Evolutionary conservation across 2,797 vertebrate genomes (phyloP).

Genomic region (Thamnophis elegans): DNA sequence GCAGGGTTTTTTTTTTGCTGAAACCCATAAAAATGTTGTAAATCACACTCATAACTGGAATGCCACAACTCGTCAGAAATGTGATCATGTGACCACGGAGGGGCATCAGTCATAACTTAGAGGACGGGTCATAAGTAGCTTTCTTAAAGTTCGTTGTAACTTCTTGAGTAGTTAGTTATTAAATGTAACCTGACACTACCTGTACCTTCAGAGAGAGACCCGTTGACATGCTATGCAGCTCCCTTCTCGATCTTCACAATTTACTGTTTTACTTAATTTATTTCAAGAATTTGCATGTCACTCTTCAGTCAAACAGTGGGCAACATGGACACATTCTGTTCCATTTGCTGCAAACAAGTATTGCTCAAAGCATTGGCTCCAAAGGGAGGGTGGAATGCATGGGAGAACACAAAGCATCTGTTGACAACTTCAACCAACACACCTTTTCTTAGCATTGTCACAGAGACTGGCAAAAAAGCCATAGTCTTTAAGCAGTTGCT

Average conservation of each 20-base stretch:
- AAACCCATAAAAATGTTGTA: background rate
- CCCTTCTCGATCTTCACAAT: background rate
- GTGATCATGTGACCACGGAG: background rate
- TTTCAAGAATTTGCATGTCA: background rate
- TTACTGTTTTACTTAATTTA: background rate
- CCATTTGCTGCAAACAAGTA: background rate
- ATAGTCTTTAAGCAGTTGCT: background rate
- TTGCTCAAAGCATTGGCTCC: background rate
- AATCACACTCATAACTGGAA: background rate
- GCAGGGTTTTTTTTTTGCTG: background rate
- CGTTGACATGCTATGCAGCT: background rate
- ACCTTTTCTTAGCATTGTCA: background rate
- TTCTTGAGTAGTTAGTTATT: background rate
- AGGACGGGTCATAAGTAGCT: background rate
- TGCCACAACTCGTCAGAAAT: background rate
- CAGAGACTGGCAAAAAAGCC: background rate
- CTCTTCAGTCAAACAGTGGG: background rate
- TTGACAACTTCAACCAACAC: background rate
- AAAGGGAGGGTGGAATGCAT: background rate
- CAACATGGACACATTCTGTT: background rate
- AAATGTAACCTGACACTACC: background rate
- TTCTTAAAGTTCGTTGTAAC: background rate
- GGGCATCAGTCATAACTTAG: background rate
- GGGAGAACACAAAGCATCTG: background rate
- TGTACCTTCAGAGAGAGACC: background rate